Base-by-base conservation (phyloP, 2,888 invertebrate species). In the Harpalus rufipes region DNA sequence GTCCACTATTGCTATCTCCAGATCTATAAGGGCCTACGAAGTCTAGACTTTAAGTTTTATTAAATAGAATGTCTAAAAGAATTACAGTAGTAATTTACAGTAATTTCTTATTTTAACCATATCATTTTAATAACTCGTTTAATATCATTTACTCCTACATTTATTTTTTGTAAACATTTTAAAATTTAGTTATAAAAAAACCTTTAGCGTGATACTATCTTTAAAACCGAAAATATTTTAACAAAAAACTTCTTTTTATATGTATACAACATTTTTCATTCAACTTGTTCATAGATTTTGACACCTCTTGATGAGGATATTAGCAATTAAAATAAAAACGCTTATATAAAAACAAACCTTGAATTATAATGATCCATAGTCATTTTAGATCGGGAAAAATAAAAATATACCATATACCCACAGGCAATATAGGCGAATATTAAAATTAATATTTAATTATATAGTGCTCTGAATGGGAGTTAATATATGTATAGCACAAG, bases 271-370 rank as follows among this genome's bases (percentile, higher is more conserved):
- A 68, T 68, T 68, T 68, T 68, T 74, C 41, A 74, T 74, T 74
- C 72, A 74, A 44, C 8, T 74, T 74, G 72, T 44, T 74, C 72
- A 74, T 44, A 74, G 18, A 74, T 74, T 74, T 74, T 74, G 72
- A 74, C 72, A 74, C 72, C 72, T 74, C 18, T 41, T 74, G 72
- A 74, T 44, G 72, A 74, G 72, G 72, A 74, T 74, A 74, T 74
- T 44, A 74, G 44, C 44, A 74, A 74, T 74, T 74, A 74, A 74
- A 44, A 41, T 74, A 74, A 74, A 44, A 74, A 74, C 16, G 41
- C 10, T 14, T 8, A 44, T 16, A 74, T 16, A 74, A 74, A 74
- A 74, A 74, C 41, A 2, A 7, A 44, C 44, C 44, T 16, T 44
- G 18, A 7, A 74, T 74, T 74, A 74, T 44, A 68, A 16, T 51